phyloP scores from a whole-genome alignment of 1,140 invertebrate species.

The Papilio xuthus region DNA sequence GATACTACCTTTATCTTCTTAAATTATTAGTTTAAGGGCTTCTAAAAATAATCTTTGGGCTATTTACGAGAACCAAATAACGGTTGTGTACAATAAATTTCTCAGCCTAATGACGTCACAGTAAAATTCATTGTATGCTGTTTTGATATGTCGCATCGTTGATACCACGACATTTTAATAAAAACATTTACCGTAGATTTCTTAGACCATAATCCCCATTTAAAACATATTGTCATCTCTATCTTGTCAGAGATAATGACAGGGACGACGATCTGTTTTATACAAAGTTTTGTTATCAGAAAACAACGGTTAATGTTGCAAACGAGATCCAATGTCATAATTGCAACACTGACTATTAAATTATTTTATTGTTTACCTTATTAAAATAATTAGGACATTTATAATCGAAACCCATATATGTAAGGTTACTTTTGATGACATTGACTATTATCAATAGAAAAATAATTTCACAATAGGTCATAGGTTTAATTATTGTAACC shows the following conservation, averaged over 20 bases:
- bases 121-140: too few relatives aligned
- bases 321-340: not conserved
- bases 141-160: not conserved
- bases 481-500: slow-evolving; percentile 9
- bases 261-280: too few relatives aligned
- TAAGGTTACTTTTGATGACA: slow-evolving; percentile 20
- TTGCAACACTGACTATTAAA: slow-evolving; percentile 8
- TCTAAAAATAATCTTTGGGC: not conserved
- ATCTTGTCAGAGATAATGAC: too few relatives aligned
- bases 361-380: slow-evolving; percentile 12
- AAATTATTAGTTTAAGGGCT: not conserved
- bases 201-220: too few relatives aligned
- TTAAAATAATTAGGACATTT: slow-evolving; percentile 33
- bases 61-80: not conserved
- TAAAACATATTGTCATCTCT: too few relatives aligned
- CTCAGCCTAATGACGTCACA: too few relatives aligned
- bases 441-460: slow-evolving; percentile 20
- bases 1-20: not conserved
- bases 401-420: slow-evolving; percentile 20
- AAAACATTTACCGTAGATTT: too few relatives aligned
- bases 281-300: too few relatives aligned
- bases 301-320: not conserved
- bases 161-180: not conserved
- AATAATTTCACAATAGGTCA: slow-evolving; percentile 20
- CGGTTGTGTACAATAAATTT: not conserved